Base-by-base conservation (phyloP, 2,113 vertebrate genomes). In the cat (Felis catus) region DNA sequence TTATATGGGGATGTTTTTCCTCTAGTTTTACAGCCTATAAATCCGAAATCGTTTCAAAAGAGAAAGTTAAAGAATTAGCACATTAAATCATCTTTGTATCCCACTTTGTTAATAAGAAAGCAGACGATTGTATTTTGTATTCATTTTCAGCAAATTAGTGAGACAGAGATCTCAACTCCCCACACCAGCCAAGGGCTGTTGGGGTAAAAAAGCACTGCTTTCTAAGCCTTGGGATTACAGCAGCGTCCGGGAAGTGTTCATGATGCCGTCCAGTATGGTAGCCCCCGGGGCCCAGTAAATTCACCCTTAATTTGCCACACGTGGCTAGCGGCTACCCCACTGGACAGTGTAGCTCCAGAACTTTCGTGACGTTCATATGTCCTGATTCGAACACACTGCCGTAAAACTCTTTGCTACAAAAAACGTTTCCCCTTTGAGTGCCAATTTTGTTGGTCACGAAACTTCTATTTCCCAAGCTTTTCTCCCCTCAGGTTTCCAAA, bases 251-350 rank as follows among this genome's bases (percentile, higher is more conserved):
- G 23, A 39, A 13, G 2, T 3, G 14, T 19, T 33, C 80, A 31
- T 6, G 39, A 61, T 5, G 8, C 0, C 0, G 19, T 19, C 33
- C 51, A 4, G 0, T 5, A 1, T 4, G 33, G 80, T 4, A 25
- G 63, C 63, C 68, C 1, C 33, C 7, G 2, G 23, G 65, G 45
- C 45, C 41, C 48, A 3, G 1, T 41, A 16, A n/a, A 2, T 19
- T 36, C 13, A 18, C 11, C 21, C 39, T 41, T 51, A 36, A 29
- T 48, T 11, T 45, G 79, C 51, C 27, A 5, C 6, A 21, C 13
- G 70, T 36, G 13, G 23, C 91, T 2, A 0, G 45, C n/a, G 41
- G 58, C 73, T 74, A 0, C 63, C 5, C 0, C 15, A 4, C 9
- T 15, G 31, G 31, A 29, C 9, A 2, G 4, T 31, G 29, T 25